Conservation (phyloP, 2,888 invertebrate species). For the Apomyelois bistriatella region DNA sequence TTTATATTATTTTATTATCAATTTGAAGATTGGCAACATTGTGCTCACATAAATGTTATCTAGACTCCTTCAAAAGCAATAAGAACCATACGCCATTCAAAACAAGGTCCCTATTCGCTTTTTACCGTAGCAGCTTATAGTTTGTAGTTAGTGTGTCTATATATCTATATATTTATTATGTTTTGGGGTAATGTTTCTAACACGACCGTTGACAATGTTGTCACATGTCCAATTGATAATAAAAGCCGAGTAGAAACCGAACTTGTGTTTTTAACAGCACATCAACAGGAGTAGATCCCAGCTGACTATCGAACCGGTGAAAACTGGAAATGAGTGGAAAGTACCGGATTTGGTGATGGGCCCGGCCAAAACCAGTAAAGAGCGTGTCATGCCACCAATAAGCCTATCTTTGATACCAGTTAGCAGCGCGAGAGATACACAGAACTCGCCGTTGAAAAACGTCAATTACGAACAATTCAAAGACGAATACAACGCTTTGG, state of each 20-base stretch:
- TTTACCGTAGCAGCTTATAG: slow-evolving; percentile 60
- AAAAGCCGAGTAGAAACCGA: slow-evolving; percentile 39
- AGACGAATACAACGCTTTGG: slow-evolving; percentile 71
- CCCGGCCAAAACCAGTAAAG: slow-evolving; percentile 53
- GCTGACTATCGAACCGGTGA: slow-evolving; percentile 70
- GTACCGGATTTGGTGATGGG: slow-evolving; percentile 60
- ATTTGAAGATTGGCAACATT: slow-evolving; percentile 80
- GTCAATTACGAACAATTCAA: slow-evolving; percentile 56
- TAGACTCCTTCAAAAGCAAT: slow-evolving; percentile 54
- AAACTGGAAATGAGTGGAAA: slow-evolving; percentile 57
- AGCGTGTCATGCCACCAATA: slow-evolving; percentile 69
- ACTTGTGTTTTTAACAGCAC: slow-evolving; percentile 64
- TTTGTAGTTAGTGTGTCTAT: slow-evolving; percentile 60
- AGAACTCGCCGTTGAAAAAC: slow-evolving; percentile 56
- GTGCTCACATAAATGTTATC: slow-evolving; percentile 64
- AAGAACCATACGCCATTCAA: slow-evolving; percentile 35
- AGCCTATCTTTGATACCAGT: slow-evolving; percentile 72
- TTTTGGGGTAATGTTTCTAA: slow-evolving; percentile 39
- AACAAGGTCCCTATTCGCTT: slow-evolving; percentile 61
- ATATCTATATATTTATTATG: slow-evolving; percentile 38
- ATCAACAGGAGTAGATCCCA: slow-evolving; percentile 76
- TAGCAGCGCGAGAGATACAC: slow-evolving; percentile 50
- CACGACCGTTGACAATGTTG: slow-evolving; percentile 66
- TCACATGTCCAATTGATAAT: slow-evolving; percentile 77
- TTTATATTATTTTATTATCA: slow-evolving; percentile 71